phyloP scores from a whole-genome alignment of 1,140 invertebrate species.

The Heliconius hewitsoni region DNA sequence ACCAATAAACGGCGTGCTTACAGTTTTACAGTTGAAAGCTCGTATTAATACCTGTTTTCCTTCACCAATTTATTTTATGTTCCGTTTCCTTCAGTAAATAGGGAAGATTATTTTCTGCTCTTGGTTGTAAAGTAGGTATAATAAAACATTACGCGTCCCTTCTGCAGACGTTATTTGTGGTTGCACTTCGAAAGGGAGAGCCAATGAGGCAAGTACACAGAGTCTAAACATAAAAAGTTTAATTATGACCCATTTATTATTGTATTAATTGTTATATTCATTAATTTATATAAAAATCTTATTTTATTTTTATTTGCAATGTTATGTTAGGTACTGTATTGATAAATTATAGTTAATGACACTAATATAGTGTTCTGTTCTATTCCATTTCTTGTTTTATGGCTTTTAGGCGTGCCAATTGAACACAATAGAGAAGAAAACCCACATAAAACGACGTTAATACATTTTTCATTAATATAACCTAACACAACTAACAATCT shows the following conservation, averaged over 20 bases:
- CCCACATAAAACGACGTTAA: no score
- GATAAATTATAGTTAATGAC: no score
- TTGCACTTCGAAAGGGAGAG: constrained; percentile 53
- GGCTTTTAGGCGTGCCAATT: no score
- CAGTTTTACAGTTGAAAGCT: constrained; percentile 20
- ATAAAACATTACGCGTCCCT: constrained; percentile 69
- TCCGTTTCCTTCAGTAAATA: constrained; percentile 52
- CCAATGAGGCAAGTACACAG: constrained; percentile 2
- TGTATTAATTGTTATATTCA: background rate
- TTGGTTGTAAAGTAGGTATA: constrained; percentile 64
- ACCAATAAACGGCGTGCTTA: constrained; percentile 6
- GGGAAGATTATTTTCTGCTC: constrained; percentile 64
- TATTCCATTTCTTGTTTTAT: no score
- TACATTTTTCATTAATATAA: background rate
- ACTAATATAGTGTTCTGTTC: no score
- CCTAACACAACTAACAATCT: background rate
- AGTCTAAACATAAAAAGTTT: background rate
- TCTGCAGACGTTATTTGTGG: constrained; percentile 50
- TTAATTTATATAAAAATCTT: no score
- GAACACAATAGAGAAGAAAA: no score
- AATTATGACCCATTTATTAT: background rate
- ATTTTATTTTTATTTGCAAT: no score
- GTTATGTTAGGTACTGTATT: no score
- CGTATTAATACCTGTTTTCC: constrained; percentile 39
- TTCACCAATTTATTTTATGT: constrained; percentile 50